Base-by-base conservation (phyloP, 2,113 vertebrate species). In the Hyaena hyaena region DNA sequence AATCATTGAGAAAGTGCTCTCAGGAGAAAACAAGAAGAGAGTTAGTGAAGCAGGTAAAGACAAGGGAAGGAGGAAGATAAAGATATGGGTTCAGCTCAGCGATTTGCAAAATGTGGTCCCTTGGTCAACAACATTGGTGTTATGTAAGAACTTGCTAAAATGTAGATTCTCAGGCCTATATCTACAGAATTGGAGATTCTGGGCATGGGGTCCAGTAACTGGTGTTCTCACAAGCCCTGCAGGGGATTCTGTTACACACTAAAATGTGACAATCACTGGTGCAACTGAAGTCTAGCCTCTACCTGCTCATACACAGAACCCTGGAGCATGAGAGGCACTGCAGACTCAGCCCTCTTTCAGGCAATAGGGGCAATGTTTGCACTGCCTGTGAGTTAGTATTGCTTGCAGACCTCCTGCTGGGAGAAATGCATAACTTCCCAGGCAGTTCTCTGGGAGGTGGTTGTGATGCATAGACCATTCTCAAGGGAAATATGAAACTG, bases 81-180 rank as follows among this genome's bases (percentile, higher is more conserved):
- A 68, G 14, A 45, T 10, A 8, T 5, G 0, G 10, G 16, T 58
- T 90, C 43, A 65, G 28, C 21, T 68, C 45, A 61, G 48, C 1
- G 12, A 48, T 87, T 94, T 93, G 81, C 66, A 94, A 90, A 93
- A 73, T 63, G n/a, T 33, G 4, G 11, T 50, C 31, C 28, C 5
- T 9, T 68, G 43, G 53, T 35, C 2, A 17, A 53, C 8, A 88
- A 23, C 5, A 77, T 31, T 16, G 35, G 14, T 15, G 39, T 45
- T 23, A 28, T 19, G 1, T 39, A 21, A 77, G 17, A 88, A 50
- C 10, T 16, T 82, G 39, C 24, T 86, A 53, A 85, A 65, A 86
- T 58, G 66, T 33, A 58, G 35, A 73, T 86, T 79, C 7, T 35
- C n/a, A 50, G 16, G 4, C 55, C 26, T 63, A 26, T 28, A 8